These are phyloP conservation scores for Halocaridina rubra DNA, from an alignment of 2,888 invertebrate species.

Conservation along the genomic window DNA sequence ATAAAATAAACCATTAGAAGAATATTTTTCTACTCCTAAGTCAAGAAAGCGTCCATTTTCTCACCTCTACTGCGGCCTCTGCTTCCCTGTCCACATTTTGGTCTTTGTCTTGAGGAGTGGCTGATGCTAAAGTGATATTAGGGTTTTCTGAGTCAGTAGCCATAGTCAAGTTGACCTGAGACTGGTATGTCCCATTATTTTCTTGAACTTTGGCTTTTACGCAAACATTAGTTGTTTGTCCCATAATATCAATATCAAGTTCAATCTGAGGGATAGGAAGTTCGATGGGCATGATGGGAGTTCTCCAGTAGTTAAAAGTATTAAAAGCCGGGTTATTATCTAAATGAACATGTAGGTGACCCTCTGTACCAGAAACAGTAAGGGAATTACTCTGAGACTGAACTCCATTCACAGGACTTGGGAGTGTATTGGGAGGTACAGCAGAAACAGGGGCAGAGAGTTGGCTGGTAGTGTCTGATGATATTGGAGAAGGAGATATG, in stretches of 20 bases:
- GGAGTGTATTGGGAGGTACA: constrained; percentile 25
- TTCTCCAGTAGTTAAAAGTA: constrained; percentile 72
- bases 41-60: too few species aligned
- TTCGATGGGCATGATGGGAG: constrained; percentile 69
- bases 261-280: constrained; percentile 70
- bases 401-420: constrained; percentile 13
- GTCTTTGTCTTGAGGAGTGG: neutral
- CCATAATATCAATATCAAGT: constrained; percentile 66
- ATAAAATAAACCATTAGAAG: too few species aligned
- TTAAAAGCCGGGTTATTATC: constrained; percentile 67
- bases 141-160: constrained; percentile 23
- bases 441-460: neutral
- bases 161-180: constrained; percentile 46
- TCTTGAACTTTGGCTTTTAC: constrained; percentile 65
- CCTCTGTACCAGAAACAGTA: constrained; percentile 46
- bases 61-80: constrained; percentile 9
- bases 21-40: too few species aligned
- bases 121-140: constrained; percentile 26
- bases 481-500: neutral
- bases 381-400: constrained; percentile 29
- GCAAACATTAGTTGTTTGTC: constrained; percentile 65
- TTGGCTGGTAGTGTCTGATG: neutral
- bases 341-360: constrained; percentile 40
- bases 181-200: constrained; percentile 58
- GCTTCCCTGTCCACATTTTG: neutral